Percentiles rank a stretch among this genome's conserved stretches.
Conservation (phyloP, 1,140 invertebrate genomes). For the Anastrepha ludens region DNA sequence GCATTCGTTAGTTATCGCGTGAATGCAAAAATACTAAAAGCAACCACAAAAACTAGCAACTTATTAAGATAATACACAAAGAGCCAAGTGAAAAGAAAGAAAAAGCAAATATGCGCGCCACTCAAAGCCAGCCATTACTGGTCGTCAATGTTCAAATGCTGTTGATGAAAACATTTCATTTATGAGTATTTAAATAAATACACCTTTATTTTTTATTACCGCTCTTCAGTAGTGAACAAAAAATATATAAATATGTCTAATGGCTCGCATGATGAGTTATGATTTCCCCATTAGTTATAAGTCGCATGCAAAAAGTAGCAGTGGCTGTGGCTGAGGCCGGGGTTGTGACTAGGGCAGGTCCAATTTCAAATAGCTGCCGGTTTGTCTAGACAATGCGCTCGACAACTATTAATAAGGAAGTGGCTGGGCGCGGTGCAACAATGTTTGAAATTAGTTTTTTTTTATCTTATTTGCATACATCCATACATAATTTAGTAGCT, state of each 20-base stretch:
- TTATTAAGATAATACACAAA: too few relatives aligned
- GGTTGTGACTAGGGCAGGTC: background rate
- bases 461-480: background rate
- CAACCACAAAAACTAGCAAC: too few relatives aligned
- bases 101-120: too few relatives aligned
- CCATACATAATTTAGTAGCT: background rate
- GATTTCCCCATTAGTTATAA: background rate
- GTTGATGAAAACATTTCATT: background rate
- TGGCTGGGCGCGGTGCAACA: background rate
- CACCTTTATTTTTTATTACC: background rate
- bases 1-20: background rate
- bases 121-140: too few relatives aligned
- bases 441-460: background rate
- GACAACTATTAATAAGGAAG: conserved; percentile 29
- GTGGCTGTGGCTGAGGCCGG: background rate
- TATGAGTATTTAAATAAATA: background rate
- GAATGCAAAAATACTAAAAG: background rate
- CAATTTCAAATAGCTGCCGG: background rate
- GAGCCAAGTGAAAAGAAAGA: too few relatives aligned
- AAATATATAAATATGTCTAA: background rate
- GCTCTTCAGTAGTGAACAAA: background rate
- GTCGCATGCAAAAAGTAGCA: background rate
- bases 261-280: background rate
- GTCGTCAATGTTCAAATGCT: too few relatives aligned
- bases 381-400: conserved; percentile 24